Conservation (phyloP, 2,113 vertebrate genomes). For the Stictonetta naevosa region DNA sequence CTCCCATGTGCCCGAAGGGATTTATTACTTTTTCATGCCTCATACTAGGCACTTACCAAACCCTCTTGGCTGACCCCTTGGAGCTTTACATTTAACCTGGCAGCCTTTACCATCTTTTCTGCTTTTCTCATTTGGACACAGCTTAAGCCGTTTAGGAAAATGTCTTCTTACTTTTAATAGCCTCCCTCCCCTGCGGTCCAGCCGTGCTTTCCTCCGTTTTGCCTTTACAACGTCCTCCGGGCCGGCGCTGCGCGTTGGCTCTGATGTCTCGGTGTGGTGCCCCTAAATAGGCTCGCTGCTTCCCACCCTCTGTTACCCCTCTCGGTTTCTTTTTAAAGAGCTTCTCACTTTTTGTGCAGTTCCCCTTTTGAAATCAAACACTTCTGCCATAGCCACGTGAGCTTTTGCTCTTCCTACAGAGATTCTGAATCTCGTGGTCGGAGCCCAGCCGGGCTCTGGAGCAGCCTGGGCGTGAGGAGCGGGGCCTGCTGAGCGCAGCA, state of each 20-base stretch:
- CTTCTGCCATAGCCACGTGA: background rate
- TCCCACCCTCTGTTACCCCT: background rate
- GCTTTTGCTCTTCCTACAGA: background rate
- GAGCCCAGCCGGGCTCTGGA: background rate
- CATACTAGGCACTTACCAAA: background rate
- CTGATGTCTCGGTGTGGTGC: background rate
- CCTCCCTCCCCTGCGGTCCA: background rate
- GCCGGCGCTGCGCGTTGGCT: background rate
- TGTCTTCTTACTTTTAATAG: background rate
- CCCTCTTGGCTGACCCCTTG: background rate
- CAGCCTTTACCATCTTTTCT: conserved; percentile 8
- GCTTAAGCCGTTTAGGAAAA: background rate
- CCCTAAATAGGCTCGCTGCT: background rate
- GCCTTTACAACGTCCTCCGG: background rate
- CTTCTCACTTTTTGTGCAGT: background rate
- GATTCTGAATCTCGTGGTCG: background rate
- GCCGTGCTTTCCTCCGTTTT: background rate
- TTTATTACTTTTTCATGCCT: conserved; percentile 18
- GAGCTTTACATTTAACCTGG: conserved; percentile 36
- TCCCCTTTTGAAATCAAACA: background rate
- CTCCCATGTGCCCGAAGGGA: conserved; percentile 14
- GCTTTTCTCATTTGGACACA: background rate
- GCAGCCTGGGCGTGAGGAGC: background rate
- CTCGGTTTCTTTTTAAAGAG: background rate
- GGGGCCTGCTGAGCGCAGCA: background rate